phyloP scores from a whole-genome alignment of 1,140 invertebrate genomes.

The Drosophila ercepeae region DNA sequence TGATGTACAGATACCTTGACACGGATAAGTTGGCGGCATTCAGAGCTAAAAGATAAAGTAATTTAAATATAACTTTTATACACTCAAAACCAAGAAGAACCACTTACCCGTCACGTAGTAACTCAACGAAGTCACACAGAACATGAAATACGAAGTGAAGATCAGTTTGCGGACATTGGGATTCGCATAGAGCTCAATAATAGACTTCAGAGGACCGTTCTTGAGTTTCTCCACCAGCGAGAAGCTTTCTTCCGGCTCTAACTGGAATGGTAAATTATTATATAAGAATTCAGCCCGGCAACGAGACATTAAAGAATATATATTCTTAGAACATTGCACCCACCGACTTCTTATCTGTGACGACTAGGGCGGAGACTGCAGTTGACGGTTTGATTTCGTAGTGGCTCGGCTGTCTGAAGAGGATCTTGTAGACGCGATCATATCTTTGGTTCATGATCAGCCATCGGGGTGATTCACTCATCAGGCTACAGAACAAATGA shows the following conservation, averaged over 20 bases:
- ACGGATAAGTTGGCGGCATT: slow-evolving; percentile 85
- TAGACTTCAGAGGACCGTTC: slow-evolving; percentile 70
- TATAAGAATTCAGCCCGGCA: slow-evolving; percentile 10
- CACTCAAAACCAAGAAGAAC: neutral
- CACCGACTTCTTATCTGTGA: slow-evolving; percentile 73
- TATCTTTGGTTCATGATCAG: slow-evolving; percentile 89
- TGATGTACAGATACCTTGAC: slow-evolving; percentile 84
- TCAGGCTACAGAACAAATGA: slow-evolving; percentile 39
- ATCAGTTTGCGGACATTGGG: slow-evolving; percentile 70
- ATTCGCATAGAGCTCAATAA: slow-evolving; percentile 70
- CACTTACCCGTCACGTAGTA: slow-evolving; percentile 84
- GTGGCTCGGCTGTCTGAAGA: slow-evolving; percentile 84
- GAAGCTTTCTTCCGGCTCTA: slow-evolving; percentile 29
- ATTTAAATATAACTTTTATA: neutral
- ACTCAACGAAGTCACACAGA: slow-evolving; percentile 84
- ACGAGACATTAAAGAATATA: slow-evolving; percentile 1
- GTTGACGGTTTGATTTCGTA: slow-evolving; percentile 66
- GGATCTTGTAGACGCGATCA: slow-evolving; percentile 88
- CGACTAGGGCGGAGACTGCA: slow-evolving; percentile 37
- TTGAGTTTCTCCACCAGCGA: slow-evolving; percentile 58
- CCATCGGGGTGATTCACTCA: slow-evolving; percentile 91
- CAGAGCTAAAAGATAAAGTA: slow-evolving; percentile 71
- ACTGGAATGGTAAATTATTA: slow-evolving; percentile 17
- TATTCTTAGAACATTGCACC: slow-evolving; percentile 24
- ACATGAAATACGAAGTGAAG: slow-evolving; percentile 83